phyloP scores from a whole-genome alignment of 2,888 invertebrate genomes.

The Flexamia atlantica region DNA sequence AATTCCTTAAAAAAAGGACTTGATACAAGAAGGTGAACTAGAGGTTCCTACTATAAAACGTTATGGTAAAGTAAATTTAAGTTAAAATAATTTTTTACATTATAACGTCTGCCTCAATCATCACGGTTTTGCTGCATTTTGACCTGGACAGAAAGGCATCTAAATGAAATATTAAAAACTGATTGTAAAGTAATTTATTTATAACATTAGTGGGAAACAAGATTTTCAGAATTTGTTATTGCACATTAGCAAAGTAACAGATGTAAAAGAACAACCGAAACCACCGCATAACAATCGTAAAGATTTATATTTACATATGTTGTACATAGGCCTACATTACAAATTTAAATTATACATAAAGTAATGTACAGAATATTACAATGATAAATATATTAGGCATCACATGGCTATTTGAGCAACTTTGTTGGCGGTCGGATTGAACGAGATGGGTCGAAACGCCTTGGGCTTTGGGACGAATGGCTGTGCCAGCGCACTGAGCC shows the following conservation, averaged over 20 bases:
- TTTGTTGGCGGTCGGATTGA: conserved; percentile 73
- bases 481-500: conserved; percentile 70
- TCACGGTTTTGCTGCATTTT: too few relatives aligned
- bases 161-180: neutral
- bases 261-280: conserved; percentile 49
- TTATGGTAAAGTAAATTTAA: too few relatives aligned
- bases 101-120: too few relatives aligned
- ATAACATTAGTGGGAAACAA: conserved; percentile 24
- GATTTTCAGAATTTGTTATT: conserved; percentile 52
- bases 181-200: conserved; percentile 43
- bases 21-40: too few relatives aligned
- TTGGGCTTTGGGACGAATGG: conserved; percentile 73
- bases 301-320: conserved; percentile 49
- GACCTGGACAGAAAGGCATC: too few relatives aligned
- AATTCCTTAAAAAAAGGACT: too few relatives aligned
- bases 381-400: conserved; percentile 63
- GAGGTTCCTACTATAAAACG: too few relatives aligned
- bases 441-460: conserved; percentile 75
- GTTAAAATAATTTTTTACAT: too few relatives aligned
- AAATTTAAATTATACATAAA: conserved; percentile 39
- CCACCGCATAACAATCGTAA: conserved; percentile 50
- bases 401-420: conserved; percentile 70
- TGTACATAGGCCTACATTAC: conserved; percentile 49
- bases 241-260: conserved; percentile 60
- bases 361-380: conserved; percentile 50